Evolutionary conservation across 2,797 vertebrate species (phyloP), one percentile per base, ranked within the genome.

Genomic region (Borostomias antarcticus): DNA sequence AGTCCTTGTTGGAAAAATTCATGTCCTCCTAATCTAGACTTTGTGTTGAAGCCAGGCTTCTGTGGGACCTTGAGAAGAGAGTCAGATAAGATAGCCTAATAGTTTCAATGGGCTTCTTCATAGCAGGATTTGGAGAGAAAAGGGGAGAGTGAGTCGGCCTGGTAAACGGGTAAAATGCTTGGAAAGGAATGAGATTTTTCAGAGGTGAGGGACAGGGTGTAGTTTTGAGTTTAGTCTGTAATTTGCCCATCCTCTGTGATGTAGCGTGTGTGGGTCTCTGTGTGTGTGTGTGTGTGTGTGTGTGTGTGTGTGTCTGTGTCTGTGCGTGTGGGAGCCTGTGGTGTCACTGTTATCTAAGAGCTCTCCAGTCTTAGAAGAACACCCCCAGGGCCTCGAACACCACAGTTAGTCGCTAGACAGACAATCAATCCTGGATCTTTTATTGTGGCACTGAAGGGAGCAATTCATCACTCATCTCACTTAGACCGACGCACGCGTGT

Each of bases 21-120:
- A 77, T 85, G 79, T 81, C 83, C 77, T 35, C 69, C 72, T 76
- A 77, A 76, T 81, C 72, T 75, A 83, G 83, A 79, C 79, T 82
- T 71, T 82, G 85, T 79, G 85, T 75, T 78, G 65, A 78, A 82
- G 86, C 86, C 79, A 84, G 85, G 85, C 89, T 91, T 86, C 85
- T 87, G 86, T 79, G 82, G 89, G 86, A 88, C 89, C 88, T 91
- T 90, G 83, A 84, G 76, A 62, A 3, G 75, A 88, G 75, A 88
- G 90, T 88, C 89, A 90, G 89, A 93, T 89, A 75, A 77, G 79
- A 47, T 15, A 25, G n/a, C n/a, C n/a, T n/a, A n/a, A 58, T 7
- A 37, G 56, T 45, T 8, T 48, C n/a, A 5, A 26, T 30, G 26
- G n/a, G 17, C n/a, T n/a, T 45, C 29, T 4, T 15, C n/a, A n/a